Conservation (phyloP, 1,140 invertebrate species). For the Mizuhopecten yessoensis region DNA sequence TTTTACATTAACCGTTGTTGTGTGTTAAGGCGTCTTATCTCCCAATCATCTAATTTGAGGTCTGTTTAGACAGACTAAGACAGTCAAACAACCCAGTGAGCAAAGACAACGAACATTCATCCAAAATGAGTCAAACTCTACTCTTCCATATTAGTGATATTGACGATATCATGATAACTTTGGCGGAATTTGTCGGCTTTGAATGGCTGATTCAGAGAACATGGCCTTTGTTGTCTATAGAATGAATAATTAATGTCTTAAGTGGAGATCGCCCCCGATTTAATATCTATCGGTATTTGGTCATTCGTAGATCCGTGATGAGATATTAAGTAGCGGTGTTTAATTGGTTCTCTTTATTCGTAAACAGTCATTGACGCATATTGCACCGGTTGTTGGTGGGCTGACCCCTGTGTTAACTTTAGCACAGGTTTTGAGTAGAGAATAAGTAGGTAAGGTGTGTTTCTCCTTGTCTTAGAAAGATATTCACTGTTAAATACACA, state of each 20-base stretch:
- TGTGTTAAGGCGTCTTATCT: background rate
- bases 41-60: background rate
- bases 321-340: background rate
- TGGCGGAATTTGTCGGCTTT: background rate
- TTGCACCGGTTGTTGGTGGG: background rate
- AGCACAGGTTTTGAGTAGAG: background rate
- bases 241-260: constrained; percentile 25
- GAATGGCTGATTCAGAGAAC: background rate
- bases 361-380: background rate
- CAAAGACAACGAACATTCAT: constrained; percentile 14
- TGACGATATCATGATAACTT: constrained; percentile 7
- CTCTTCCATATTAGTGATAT: constrained; percentile 16
- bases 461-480: background rate
- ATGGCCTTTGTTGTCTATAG: background rate
- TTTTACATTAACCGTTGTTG: constrained; percentile 13
- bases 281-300: background rate
- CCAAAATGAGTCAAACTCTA: constrained; percentile 2
- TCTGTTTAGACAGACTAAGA: background rate
- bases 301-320: background rate
- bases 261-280: background rate
- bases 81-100: background rate
- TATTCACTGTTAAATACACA: background rate
- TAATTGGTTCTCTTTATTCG: constrained; percentile 1
- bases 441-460: background rate
- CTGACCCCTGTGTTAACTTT: background rate